A percentile compares a stretch with the other conserved stretches of the same genome.
Evolutionary conservation across 2,113 vertebrate genomes (phyloP).

Genomic region (Eudyptes chrysolophus): DNA sequence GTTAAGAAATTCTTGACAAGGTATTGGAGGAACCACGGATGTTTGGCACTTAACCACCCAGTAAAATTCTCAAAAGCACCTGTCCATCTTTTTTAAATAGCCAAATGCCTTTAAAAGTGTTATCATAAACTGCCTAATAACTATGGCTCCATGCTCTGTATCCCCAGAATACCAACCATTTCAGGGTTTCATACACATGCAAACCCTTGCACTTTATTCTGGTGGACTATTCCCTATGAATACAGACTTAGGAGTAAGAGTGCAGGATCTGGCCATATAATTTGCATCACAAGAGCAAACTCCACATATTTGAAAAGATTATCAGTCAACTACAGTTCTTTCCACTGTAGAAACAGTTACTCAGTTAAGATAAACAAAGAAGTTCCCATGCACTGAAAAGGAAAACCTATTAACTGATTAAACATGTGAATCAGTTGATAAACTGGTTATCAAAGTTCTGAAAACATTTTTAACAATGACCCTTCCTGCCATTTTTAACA

Average conservation of each 20-base stretch:
- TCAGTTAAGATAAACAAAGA: slow-evolving; percentile 67
- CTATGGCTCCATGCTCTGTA: background rate
- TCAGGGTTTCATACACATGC: background rate
- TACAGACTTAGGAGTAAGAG: background rate
- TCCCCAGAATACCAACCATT: background rate
- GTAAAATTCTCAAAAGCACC: background rate
- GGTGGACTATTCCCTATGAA: background rate
- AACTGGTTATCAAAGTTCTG: slow-evolving; percentile 68
- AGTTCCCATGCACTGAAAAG: slow-evolving; percentile 65
- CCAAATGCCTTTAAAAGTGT: background rate
- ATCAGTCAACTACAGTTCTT: slow-evolving; percentile 59
- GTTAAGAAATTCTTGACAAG: background rate
- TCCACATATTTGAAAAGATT: slow-evolving; percentile 42
- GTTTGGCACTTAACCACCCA: background rate
- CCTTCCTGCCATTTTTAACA: slow-evolving; percentile 65
- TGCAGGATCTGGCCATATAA: background rate
- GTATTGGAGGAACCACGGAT: fast-evolving
- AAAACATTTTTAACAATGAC: slow-evolving; percentile 72
- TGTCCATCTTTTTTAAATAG: background rate
- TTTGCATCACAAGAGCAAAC: slow-evolving; percentile 19
- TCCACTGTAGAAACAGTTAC: slow-evolving; percentile 61
- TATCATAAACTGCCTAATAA: background rate
- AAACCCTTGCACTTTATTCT: background rate
- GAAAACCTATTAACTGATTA: slow-evolving; percentile 71
- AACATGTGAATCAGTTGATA: slow-evolving; percentile 72